Evolutionary conservation across 2,888 invertebrate species (phyloP).

Genomic region (Tanaodytes sp.): DNA sequence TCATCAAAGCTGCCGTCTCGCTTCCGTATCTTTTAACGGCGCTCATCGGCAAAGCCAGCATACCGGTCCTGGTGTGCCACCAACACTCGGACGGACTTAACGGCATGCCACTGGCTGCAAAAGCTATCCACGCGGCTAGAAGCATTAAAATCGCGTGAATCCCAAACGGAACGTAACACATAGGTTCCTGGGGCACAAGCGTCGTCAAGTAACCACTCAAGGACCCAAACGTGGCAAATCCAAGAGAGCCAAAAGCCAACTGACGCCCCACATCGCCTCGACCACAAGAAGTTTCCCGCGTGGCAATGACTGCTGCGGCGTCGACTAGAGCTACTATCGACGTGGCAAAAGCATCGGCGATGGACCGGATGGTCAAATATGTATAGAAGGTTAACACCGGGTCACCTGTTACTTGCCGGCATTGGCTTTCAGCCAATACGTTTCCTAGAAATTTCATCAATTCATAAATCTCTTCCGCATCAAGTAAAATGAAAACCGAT

Average conservation of each 20-base stretch:
- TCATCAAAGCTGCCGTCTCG: constrained; percentile 81
- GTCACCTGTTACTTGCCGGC: constrained; percentile 78
- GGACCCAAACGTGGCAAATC: constrained; percentile 81
- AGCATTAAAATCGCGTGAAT: constrained; percentile 76
- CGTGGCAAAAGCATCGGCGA: constrained; percentile 85
- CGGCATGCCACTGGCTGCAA: constrained; percentile 78
- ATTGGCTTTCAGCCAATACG: constrained; percentile 81
- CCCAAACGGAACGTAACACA: constrained; percentile 76
- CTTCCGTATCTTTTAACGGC: constrained; percentile 83
- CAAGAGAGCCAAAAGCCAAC: constrained; percentile 83
- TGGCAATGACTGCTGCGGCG: constrained; percentile 86
- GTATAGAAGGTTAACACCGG: constrained; percentile 81
- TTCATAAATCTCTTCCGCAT: too few species aligned
- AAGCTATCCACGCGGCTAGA: constrained; percentile 68
- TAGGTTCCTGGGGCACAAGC: constrained; percentile 57
- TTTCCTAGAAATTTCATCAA: constrained; percentile 73
- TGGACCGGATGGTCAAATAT: constrained; percentile 80
- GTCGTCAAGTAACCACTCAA: constrained; percentile 72
- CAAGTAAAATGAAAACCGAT: too few species aligned
- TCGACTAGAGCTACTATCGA: constrained; percentile 82
- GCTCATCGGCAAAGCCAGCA: constrained; percentile 86
- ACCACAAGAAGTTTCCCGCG: constrained; percentile 85
- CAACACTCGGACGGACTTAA: constrained; percentile 89
- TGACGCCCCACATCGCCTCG: constrained; percentile 86
- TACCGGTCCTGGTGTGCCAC: constrained; percentile 88